A percentile compares a stretch with the other conserved stretches of the same genome.
Evolutionary conservation across 92 coral and sea anemone species (phyloP).

Genomic region (Epizoanthus stellaris): DNA sequence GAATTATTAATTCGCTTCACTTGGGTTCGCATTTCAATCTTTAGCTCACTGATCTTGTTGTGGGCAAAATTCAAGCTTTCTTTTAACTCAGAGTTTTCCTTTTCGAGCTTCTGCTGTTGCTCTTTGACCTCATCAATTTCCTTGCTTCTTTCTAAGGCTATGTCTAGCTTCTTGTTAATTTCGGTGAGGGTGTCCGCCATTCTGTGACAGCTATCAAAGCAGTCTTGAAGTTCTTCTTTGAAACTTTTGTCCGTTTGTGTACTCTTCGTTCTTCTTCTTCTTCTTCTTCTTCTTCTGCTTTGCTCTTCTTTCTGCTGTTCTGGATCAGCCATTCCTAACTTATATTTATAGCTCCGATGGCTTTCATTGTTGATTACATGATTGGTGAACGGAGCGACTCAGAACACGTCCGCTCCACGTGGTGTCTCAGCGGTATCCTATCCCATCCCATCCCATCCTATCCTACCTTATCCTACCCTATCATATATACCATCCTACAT

Average conservation of each 20-base stretch:
- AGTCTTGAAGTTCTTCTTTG: not conserved
- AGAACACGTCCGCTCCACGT: no score
- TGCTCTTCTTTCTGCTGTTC: not conserved
- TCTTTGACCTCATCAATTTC: constrained; percentile 45
- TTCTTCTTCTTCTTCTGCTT: not conserved
- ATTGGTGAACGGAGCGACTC: no score
- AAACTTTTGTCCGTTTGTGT: constrained; percentile 20
- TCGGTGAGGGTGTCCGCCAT: constrained; percentile 35
- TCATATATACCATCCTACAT: no score
- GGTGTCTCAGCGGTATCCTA: no score
- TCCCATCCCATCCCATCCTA: no score
- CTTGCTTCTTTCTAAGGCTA: constrained; percentile 16
- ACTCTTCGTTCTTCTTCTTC: constrained; percentile 6
- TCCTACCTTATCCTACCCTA: no score
- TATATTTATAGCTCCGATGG: no score
- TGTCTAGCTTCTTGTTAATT: constrained; percentile 36
- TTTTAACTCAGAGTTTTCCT: constrained; percentile 19
- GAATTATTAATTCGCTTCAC: not conserved
- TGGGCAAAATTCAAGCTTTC: constrained; percentile 45
- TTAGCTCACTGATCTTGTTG: constrained; percentile 12
- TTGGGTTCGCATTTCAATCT: not conserved
- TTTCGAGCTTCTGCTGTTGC: constrained; percentile 22
- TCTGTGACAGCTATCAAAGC: not conserved
- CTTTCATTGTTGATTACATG: no score
- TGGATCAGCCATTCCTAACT: not conserved